Evolutionary conservation across 1,140 invertebrate genomes (phyloP).

Genomic region (Halesus radiatus): DNA sequence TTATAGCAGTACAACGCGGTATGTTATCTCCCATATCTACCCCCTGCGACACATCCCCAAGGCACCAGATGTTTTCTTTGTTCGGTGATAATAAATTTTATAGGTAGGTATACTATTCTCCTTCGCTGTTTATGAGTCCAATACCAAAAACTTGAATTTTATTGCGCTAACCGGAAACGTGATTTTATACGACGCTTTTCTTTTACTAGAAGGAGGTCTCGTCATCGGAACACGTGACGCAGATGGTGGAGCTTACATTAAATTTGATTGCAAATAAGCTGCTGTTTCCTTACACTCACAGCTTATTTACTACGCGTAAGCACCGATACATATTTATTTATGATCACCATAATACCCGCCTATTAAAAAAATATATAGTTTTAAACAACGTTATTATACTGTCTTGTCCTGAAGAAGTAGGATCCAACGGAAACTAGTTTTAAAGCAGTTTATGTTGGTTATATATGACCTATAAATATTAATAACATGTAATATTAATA

Average conservation of each 20-base stretch:
- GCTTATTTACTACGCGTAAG: not conserved
- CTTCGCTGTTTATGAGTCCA: constrained; percentile 56
- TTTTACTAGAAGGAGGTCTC: constrained; percentile 26
- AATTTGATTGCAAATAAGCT: constrained; percentile 38
- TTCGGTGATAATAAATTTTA: constrained; percentile 58
- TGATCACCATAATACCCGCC: too few relatives aligned
- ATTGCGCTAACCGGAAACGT: constrained; percentile 54
- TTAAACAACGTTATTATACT: too few relatives aligned
- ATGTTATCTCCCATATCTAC: constrained; percentile 16
- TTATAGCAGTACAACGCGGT: constrained; percentile 21
- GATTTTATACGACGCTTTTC: constrained; percentile 47
- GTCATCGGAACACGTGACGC: constrained; percentile 22
- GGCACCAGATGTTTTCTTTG: constrained; percentile 57
- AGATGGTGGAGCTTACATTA: constrained; percentile 22
- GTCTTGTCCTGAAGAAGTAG: too few relatives aligned
- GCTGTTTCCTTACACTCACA: not conserved
- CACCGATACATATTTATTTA: not conserved
- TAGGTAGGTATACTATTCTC: constrained; percentile 57
- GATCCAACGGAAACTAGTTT: too few relatives aligned
- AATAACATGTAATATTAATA: too few relatives aligned
- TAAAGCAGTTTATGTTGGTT: too few relatives aligned
- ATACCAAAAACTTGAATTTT: constrained; percentile 57
- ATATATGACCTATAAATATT: too few relatives aligned
- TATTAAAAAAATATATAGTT: too few relatives aligned
- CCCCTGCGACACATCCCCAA: constrained; percentile 5